phyloP scores from a whole-genome alignment of 92 coral and sea anemone genomes.

The Siderastrea radians region DNA sequence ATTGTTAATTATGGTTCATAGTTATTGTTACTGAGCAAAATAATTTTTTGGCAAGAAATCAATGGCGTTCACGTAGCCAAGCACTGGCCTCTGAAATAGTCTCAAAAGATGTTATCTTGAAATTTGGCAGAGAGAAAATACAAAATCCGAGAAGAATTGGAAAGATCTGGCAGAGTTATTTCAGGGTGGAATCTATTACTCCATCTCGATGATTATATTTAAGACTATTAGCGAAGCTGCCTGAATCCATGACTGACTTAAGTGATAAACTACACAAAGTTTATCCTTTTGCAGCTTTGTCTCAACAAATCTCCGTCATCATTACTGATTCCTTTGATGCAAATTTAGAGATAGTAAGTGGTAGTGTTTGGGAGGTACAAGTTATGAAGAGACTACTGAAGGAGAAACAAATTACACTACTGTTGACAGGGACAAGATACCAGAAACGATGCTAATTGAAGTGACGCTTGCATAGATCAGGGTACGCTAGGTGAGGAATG shows the following conservation, averaged over 20 bases:
- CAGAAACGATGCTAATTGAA: conserved; percentile 66
- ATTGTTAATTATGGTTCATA: no score
- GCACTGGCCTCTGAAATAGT: no score
- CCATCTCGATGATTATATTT: conserved; percentile 46
- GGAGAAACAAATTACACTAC: conserved; percentile 69
- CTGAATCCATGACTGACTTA: background rate
- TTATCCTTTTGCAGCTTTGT: conserved; percentile 9
- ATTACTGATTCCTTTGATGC: conserved; percentile 4
- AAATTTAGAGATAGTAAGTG: conserved; percentile 23
- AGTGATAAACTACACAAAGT: background rate
- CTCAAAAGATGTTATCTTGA: no score
- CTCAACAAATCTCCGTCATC: conserved; percentile 9
- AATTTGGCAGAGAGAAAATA: no score
- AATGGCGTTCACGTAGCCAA: no score
- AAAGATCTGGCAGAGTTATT: no score
- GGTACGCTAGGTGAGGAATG: conserved; percentile 76
- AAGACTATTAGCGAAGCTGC: conserved; percentile 40
- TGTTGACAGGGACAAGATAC: conserved; percentile 58
- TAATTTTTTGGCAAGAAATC: no score
- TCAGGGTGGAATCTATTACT: conserved; percentile 11
- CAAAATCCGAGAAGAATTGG: no score
- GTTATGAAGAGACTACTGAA: conserved; percentile 25
- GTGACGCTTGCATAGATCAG: conserved; percentile 69
- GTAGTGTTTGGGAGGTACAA: conserved; percentile 23
- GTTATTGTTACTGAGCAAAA: no score